Conservation (phyloP, 2,888 invertebrate genomes). For the Heterodera filipjevi region DNA sequence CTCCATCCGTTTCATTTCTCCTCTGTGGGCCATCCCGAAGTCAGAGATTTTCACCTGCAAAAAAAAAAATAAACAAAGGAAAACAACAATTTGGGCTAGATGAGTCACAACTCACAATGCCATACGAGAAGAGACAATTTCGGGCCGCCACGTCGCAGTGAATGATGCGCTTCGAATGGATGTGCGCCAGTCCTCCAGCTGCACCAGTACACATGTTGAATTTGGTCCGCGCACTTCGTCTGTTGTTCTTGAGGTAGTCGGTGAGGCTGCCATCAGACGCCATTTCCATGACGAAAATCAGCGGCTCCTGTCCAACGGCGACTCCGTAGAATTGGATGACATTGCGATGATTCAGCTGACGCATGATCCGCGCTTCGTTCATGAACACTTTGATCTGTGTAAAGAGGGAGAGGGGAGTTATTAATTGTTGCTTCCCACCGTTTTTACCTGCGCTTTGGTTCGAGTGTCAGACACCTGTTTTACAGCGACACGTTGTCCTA, state of each 20-base stretch:
- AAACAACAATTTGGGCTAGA: background rate
- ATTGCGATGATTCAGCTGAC: slow-evolving; percentile 32
- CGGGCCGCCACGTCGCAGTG: slow-evolving; percentile 44
- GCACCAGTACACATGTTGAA: slow-evolving; percentile 24
- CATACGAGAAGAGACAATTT: slow-evolving; percentile 36
- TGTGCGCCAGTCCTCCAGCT: slow-evolving; percentile 31
- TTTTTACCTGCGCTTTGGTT: background rate
- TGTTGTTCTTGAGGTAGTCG: background rate
- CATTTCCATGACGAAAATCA: slow-evolving; percentile 41
- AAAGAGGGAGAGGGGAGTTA: background rate
- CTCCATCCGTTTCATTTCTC: slow-evolving; percentile 34
- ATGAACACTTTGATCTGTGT: slow-evolving; percentile 34
- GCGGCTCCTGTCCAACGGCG: background rate
- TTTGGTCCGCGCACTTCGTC: slow-evolving; percentile 33
- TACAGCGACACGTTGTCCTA: slow-evolving; percentile 34
- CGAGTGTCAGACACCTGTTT: slow-evolving; percentile 20
- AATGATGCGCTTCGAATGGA: slow-evolving; percentile 36
- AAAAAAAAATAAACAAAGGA: background rate
- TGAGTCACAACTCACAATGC: slow-evolving; percentile 17
- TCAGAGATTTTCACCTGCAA: slow-evolving; percentile 40
- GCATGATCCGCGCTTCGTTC: slow-evolving; percentile 46
- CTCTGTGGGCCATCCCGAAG: slow-evolving; percentile 39
- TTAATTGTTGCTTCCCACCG: background rate
- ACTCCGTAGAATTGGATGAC: background rate
- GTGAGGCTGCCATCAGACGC: slow-evolving; percentile 31